A percentile compares a stretch with the other conserved stretches of the same genome.
Evolutionary conservation across 1,140 invertebrate species (phyloP).

Genomic region (Acyrthosiphon pisum): DNA sequence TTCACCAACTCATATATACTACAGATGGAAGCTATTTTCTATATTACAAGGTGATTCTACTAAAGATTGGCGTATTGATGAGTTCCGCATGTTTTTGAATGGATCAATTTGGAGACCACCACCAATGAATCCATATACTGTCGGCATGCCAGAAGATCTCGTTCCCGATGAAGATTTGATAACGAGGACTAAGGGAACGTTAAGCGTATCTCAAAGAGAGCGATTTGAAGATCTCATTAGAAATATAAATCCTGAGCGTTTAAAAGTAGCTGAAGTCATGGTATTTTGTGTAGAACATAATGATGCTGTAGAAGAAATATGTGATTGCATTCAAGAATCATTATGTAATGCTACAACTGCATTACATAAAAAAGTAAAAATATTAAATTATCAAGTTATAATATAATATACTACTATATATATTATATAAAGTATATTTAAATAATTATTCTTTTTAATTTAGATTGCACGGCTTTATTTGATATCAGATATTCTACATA

Average conservation of each 20-base stretch:
- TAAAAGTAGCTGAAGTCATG: constrained; percentile 93
- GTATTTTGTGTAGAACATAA: constrained; percentile 98
- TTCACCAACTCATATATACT: constrained; percentile 96
- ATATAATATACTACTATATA: too few relatives aligned
- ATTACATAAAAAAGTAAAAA: constrained; percentile 79
- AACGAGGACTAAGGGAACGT: constrained; percentile 76
- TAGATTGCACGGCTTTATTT: constrained; percentile 92
- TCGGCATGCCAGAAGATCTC: constrained; percentile 87
- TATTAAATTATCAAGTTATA: neutral
- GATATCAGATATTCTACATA: constrained; percentile 96
- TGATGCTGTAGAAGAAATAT: constrained; percentile 95
- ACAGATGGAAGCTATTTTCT: constrained; percentile 97
- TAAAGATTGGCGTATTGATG: constrained; percentile 89
- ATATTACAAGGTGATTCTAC: constrained; percentile 96
- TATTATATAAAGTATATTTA: neutral
- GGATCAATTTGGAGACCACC: constrained; percentile 97
- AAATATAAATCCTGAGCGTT: constrained; percentile 83
- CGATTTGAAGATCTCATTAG: constrained; percentile 91
- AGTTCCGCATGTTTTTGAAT: constrained; percentile 97
- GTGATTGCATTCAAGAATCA: constrained; percentile 87
- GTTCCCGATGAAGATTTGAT: constrained; percentile 74
- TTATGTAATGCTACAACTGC: constrained; percentile 81
- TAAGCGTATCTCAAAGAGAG: constrained; percentile 76
- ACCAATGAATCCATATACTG: constrained; percentile 89
- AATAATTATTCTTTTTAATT: constrained; percentile 60